Evolutionary conservation across 2,888 invertebrate genomes (phyloP).

Genomic region (Plutella xylostella): DNA sequence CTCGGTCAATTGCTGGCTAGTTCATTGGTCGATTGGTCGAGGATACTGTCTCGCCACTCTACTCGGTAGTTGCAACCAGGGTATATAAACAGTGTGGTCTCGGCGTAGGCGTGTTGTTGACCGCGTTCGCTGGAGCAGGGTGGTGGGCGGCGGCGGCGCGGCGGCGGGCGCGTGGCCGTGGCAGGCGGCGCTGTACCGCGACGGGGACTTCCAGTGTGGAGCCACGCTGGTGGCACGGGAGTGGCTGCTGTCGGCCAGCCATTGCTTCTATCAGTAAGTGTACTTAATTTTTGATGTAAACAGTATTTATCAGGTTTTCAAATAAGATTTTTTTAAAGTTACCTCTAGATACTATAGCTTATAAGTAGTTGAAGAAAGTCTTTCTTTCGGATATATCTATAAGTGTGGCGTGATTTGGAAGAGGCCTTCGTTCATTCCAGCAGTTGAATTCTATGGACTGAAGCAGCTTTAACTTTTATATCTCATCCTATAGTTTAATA

Average conservation of each 20-base stretch:
- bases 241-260: constrained; percentile 85
- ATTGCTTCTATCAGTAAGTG: constrained; percentile 84
- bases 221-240: constrained; percentile 77
- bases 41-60: no score
- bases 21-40: no score
- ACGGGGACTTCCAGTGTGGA: constrained; percentile 87
- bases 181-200: constrained; percentile 88
- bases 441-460: neutral
- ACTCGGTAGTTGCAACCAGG: no score
- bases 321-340: no score
- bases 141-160: constrained; percentile 84
- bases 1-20: no score
- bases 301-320: neutral
- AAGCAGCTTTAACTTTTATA: neutral
- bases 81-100: neutral
- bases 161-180: constrained; percentile 85
- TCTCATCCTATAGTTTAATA: neutral
- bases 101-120: constrained; percentile 35
- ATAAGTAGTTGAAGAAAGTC: neutral
- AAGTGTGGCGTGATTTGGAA: no score
- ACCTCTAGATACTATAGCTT: no score
- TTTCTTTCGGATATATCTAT: neutral
- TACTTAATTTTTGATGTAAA: neutral
- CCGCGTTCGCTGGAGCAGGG: constrained; percentile 71
- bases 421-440: neutral